These are phyloP conservation scores for Poecilia velifera DNA, from an alignment of 2,797 vertebrate species.

Conservation along the genomic window DNA sequence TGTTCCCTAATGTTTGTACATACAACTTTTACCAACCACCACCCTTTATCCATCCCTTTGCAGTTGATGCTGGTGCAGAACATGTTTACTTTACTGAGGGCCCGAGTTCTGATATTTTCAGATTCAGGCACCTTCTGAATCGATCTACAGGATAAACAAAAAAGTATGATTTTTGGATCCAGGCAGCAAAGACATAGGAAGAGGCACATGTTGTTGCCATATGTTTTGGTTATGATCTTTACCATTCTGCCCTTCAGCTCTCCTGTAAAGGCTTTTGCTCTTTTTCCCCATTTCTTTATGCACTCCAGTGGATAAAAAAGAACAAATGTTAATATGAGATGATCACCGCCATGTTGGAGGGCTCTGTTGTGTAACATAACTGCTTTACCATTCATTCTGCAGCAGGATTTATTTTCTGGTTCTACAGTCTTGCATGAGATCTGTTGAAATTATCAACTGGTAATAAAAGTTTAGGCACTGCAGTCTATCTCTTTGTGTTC, in stretches of 20 bases:
- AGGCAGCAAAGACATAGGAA: slow-evolving; percentile 29
- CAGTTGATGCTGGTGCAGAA: neutral
- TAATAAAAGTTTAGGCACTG: slow-evolving; percentile 49
- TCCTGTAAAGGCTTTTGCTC: slow-evolving; percentile 12
- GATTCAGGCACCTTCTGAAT: neutral
- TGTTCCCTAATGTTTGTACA: neutral
- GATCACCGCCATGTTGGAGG: slow-evolving; percentile 1
- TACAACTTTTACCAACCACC: neutral
- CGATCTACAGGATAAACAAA: neutral
- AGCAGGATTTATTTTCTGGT: slow-evolving; percentile 44
- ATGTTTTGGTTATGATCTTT: slow-evolving; percentile 22
- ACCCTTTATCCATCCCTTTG: neutral
- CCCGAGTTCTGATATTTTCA: neutral
- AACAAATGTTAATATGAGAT: slow-evolving; percentile 30
- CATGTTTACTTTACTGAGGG: neutral
- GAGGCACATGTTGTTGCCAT: slow-evolving; percentile 16
- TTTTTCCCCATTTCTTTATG: slow-evolving; percentile 27
- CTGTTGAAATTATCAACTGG: slow-evolving; percentile 47
- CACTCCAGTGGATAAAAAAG: slow-evolving; percentile 45
- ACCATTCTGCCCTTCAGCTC: slow-evolving; percentile 14
- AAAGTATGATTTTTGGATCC: neutral
- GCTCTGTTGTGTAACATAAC: neutral
- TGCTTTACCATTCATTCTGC: slow-evolving; percentile 25
- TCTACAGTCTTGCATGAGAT: slow-evolving; percentile 58
- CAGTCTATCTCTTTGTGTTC: neutral